Evolutionary conservation across 2,888 invertebrate genomes (phyloP).

Genomic region (Sceliomorpha sp.): DNA sequence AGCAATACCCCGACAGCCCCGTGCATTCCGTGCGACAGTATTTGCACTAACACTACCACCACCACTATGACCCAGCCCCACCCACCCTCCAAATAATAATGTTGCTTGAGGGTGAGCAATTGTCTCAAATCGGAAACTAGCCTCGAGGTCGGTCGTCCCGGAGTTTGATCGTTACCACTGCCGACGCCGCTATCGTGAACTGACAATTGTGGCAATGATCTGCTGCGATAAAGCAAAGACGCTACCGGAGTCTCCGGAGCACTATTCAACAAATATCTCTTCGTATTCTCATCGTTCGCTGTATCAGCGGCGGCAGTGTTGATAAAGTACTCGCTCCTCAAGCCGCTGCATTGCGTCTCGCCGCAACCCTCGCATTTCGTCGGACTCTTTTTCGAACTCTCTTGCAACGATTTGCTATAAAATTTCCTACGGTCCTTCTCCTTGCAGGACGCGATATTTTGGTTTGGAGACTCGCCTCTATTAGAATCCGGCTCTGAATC

Average conservation of each 20-base stretch:
- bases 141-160: slow-evolving; percentile 82
- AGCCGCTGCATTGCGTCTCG: slow-evolving; percentile 6
- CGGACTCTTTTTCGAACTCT: slow-evolving; percentile 18
- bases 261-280: slow-evolving; percentile 32
- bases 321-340: slow-evolving; percentile 9
- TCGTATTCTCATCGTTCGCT: slow-evolving; percentile 9
- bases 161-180: slow-evolving; percentile 78
- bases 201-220: slow-evolving; percentile 85
- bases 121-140: slow-evolving; percentile 82
- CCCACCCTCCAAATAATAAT: slow-evolving; percentile 93
- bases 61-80: slow-evolving; percentile 92
- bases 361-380: slow-evolving; percentile 42
- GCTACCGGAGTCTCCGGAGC: slow-evolving; percentile 44
- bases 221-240: slow-evolving; percentile 83
- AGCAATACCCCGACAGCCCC: slow-evolving; percentile 84
- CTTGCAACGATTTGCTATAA: slow-evolving; percentile 35
- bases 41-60: slow-evolving; percentile 87
- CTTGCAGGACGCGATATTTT: neutral
- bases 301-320: slow-evolving; percentile 5
- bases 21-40: slow-evolving; percentile 88
- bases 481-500: no score
- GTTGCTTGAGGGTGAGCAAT: slow-evolving; percentile 86
- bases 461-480: neutral
- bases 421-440: slow-evolving; percentile 16
- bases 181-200: slow-evolving; percentile 83